These are phyloP conservation scores for Lampris megalopsis DNA, from an alignment of 2,113 vertebrate species.

Conservation along the genomic window DNA sequence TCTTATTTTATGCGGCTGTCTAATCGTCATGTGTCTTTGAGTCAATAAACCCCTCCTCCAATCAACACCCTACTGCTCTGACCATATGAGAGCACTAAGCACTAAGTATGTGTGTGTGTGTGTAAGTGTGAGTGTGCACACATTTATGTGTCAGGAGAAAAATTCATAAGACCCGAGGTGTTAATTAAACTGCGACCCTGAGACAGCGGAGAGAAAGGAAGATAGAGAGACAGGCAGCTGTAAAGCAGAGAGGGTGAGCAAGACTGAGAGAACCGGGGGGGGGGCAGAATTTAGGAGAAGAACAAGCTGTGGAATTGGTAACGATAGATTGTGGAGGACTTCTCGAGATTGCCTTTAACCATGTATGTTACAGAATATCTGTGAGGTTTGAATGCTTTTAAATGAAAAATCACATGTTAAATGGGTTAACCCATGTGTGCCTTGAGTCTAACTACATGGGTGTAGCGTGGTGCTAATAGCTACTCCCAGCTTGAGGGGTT, in stretches of 20 bases:
- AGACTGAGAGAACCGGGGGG: constrained; percentile 17
- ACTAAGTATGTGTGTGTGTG: constrained; percentile 9
- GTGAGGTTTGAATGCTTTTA: constrained; percentile 28
- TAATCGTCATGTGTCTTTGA: constrained; percentile 51
- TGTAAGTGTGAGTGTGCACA: constrained; percentile 31
- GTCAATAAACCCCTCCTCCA: constrained; percentile 66
- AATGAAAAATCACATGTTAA: background rate
- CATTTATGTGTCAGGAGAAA: constrained; percentile 52
- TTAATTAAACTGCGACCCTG: constrained; percentile 80
- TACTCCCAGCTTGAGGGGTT: no score
- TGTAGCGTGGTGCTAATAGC: no score
- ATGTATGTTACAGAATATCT: constrained; percentile 53
- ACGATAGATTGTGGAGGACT: constrained; percentile 24
- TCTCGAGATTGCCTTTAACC: constrained; percentile 41
- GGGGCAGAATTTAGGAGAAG: constrained; percentile 30
- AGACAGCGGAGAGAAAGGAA: constrained; percentile 53
- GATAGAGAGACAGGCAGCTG: background rate
- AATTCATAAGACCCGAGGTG: constrained; percentile 79
- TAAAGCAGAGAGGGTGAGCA: background rate
- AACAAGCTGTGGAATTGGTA: constrained; percentile 61
- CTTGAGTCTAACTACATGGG: no score
- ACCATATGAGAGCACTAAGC: constrained; percentile 53
- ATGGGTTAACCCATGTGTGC: background rate
- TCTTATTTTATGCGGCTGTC: constrained; percentile 63
- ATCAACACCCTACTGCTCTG: constrained; percentile 65